These are phyloP conservation scores for Pachyuromys duprasi DNA, from an alignment of 2,797 vertebrate genomes.

Conservation along the genomic window DNA sequence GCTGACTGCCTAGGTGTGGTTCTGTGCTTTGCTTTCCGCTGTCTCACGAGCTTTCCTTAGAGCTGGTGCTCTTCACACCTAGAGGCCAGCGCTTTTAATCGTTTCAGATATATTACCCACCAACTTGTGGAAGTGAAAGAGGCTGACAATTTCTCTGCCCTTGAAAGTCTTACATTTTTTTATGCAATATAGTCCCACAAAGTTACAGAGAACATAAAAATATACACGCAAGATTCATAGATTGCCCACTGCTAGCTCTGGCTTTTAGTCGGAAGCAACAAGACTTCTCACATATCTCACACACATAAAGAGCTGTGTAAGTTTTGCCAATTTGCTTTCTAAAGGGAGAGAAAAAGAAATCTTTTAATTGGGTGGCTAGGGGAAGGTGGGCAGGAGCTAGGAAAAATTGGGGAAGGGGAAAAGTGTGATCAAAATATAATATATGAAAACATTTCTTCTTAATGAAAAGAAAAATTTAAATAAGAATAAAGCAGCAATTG, in stretches of 20 bases:
- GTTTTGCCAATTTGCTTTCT: background rate
- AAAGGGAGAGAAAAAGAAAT: background rate
- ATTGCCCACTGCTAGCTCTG: background rate
- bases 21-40: background rate
- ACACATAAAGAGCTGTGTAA: background rate
- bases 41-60: background rate
- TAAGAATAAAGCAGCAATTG: background rate
- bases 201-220: background rate
- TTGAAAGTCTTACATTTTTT: background rate
- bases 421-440: background rate
- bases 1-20: too few relatives aligned
- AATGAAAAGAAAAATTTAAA: background rate
- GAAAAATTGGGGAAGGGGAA: background rate
- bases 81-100: background rate
- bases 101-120: background rate
- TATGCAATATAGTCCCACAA: background rate
- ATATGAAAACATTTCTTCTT: background rate
- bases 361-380: too few relatives aligned
- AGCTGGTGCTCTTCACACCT: too few relatives aligned
- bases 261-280: background rate
- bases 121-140: background rate
- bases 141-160: background rate
- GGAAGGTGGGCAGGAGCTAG: background rate
- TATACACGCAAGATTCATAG: background rate
- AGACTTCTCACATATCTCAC: background rate